Percentiles rank a stretch among this genome's conserved stretches.
phyloP scores from a whole-genome alignment of 2,888 invertebrate species.

The Athripsodes cinereus region DNA sequence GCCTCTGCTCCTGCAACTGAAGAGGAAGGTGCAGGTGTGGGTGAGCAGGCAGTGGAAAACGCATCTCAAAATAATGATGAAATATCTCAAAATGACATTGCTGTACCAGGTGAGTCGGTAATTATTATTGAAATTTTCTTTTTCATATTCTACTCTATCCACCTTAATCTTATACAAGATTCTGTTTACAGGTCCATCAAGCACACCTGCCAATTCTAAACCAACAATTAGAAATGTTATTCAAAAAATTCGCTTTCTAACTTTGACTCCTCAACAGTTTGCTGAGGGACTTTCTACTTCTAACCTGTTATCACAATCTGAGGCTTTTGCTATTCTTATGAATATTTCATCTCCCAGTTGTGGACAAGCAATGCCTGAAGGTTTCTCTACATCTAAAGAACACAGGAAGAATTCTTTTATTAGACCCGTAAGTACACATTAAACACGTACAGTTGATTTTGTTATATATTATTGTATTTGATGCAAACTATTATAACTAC shows the following conservation, averaged over 20 bases:
- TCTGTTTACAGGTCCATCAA: constrained; percentile 5
- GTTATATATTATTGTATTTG: no score
- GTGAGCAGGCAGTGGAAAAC: no score
- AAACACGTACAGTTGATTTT: no score
- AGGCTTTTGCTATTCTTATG: constrained; percentile 75
- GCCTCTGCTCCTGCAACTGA: no score
- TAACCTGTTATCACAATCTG: constrained; percentile 65
- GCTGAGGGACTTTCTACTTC: constrained; percentile 77
- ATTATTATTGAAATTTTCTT: no score
- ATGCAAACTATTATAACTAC: no score
- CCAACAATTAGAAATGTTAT: constrained; percentile 54
- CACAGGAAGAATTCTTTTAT: constrained; percentile 40
- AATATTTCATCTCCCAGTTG: constrained; percentile 69
- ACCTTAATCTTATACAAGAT: background rate
- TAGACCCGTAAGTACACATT: no score
- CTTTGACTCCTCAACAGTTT: constrained; percentile 73
- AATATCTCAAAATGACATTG: no score
- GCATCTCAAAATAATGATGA: no score
- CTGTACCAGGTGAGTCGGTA: no score
- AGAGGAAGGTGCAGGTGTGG: no score
- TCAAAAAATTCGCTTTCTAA: constrained; percentile 73
- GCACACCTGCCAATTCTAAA: background rate
- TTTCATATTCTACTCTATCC: no score
- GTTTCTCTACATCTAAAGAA: constrained; percentile 57
- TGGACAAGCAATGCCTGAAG: constrained; percentile 65